Percentiles rank a stretch among this genome's conserved stretches.
These are phyloP conservation scores for Eurosta solidaginis DNA, from an alignment of 1,140 invertebrate species.

Conservation along the genomic window DNA sequence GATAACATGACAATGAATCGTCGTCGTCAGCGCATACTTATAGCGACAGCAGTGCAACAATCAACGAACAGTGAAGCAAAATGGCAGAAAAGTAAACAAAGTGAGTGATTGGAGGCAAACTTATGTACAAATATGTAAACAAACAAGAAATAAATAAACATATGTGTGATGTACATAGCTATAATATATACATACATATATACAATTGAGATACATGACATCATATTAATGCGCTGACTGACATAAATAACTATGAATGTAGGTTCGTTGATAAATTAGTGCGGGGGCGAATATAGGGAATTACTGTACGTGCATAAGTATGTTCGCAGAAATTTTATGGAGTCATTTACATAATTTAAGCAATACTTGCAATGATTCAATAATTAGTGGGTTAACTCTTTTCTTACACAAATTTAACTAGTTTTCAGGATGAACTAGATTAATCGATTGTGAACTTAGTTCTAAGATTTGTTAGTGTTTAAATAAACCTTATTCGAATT, in stretches of 20 bases:
- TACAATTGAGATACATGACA: too few relatives aligned
- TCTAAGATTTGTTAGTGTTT: too few relatives aligned
- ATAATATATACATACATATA: not conserved
- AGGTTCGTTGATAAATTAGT: not conserved
- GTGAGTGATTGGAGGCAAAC: not conserved
- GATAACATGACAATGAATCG: not conserved
- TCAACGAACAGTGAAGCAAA: not conserved
- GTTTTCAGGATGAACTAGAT: too few relatives aligned
- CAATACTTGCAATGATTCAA: not conserved
- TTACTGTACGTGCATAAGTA: too few relatives aligned
- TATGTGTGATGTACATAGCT: not conserved
- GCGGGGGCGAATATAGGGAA: too few relatives aligned
- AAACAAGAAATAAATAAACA: not conserved
- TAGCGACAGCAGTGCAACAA: not conserved
- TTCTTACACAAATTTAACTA: too few relatives aligned
- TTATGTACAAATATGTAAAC: not conserved
- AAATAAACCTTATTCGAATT: too few relatives aligned
- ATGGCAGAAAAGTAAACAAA: not conserved
- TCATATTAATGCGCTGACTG: too few relatives aligned
- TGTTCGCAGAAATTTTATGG: too few relatives aligned
- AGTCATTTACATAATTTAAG: not conserved
- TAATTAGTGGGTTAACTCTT: not conserved
- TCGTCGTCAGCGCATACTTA: not conserved
- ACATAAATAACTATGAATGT: not conserved
- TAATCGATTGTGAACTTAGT: too few relatives aligned